These are phyloP conservation scores for Drosophila trapezifrons DNA, from an alignment of 1,140 invertebrate genomes.

Conservation along the genomic window DNA sequence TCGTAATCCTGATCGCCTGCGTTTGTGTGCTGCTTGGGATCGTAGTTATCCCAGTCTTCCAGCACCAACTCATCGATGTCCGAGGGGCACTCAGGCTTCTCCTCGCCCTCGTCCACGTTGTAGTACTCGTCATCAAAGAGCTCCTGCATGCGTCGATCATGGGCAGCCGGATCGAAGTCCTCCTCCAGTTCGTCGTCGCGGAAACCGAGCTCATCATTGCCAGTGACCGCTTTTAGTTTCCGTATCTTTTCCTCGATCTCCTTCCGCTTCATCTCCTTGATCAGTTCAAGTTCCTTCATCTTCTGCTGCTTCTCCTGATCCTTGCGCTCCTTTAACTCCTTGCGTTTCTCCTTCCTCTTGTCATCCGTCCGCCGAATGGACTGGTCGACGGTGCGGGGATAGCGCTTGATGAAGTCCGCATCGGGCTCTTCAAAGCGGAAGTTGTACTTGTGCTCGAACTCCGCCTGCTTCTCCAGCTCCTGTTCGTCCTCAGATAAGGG, in stretches of 20 bases:
- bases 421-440: slow-evolving; percentile 98
- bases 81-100: slow-evolving; percentile 91
- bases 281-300: slow-evolving; percentile 92
- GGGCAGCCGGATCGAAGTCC: slow-evolving; percentile 96
- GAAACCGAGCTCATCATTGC: slow-evolving; percentile 88
- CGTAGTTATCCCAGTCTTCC: slow-evolving; percentile 91
- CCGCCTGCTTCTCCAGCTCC: slow-evolving; percentile 91
- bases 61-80: slow-evolving; percentile 90
- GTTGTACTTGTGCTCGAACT: slow-evolving; percentile 98
- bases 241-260: slow-evolving; percentile 96
- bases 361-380: slow-evolving; percentile 92
- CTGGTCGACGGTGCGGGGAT: slow-evolving; percentile 94
- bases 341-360: slow-evolving; percentile 90
- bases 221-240: slow-evolving; percentile 95
- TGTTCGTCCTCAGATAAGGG: slow-evolving; percentile 92
- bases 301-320: slow-evolving; percentile 92
- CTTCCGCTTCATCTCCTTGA: slow-evolving; percentile 94
- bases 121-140: slow-evolving; percentile 96
- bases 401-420: slow-evolving; percentile 95
- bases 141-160: slow-evolving; percentile 94
- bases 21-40: slow-evolving; percentile 70
- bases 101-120: slow-evolving; percentile 87
- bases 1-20: slow-evolving; percentile 49
- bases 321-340: slow-evolving; percentile 91
- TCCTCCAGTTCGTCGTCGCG: slow-evolving; percentile 90